phyloP scores from a whole-genome alignment of 2,888 invertebrate genomes.

The Unio pictorum region DNA sequence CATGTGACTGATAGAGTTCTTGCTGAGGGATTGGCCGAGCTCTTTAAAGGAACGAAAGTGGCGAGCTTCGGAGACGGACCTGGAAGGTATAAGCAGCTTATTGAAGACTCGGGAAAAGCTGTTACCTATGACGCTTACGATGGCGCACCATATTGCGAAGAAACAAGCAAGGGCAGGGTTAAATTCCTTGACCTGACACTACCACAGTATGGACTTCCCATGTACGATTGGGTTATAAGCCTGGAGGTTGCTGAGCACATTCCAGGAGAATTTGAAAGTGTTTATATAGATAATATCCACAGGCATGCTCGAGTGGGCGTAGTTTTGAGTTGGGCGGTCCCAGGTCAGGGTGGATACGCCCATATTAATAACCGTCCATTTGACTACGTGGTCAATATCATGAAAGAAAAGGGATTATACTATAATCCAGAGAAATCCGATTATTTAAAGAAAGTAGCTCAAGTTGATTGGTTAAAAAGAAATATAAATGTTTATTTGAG shows the following conservation, averaged over 20 bases:
- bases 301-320: conserved; percentile 39
- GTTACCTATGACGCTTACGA: conserved; percentile 39
- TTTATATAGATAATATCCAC: conserved; percentile 39
- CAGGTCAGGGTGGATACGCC: conserved; percentile 35
- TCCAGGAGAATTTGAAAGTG: conserved; percentile 32
- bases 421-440: conserved; percentile 20
- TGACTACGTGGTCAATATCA: conserved; percentile 21
- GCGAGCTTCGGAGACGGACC: conserved; percentile 51
- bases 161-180: conserved; percentile 36
- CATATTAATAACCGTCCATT: conserved; percentile 39
- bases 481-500: conserved; percentile 33
- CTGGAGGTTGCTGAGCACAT: conserved; percentile 51
- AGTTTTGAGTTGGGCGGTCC: conserved; percentile 46
- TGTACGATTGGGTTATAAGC: conserved; percentile 45
- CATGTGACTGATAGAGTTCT: conserved; percentile 35
- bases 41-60: conserved; percentile 26
- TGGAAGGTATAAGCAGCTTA: conserved; percentile 36
- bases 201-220: conserved; percentile 41
- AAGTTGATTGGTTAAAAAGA: conserved; percentile 27
- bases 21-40: conserved; percentile 17
- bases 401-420: conserved; percentile 25
- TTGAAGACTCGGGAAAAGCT: conserved; percentile 26
- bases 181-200: conserved; percentile 43
- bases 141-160: conserved; percentile 43
- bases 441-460: conserved; percentile 14